These are phyloP conservation scores for Lutjanus erythropterus DNA, from an alignment of 2,113 vertebrate species.

Conservation along the genomic window DNA sequence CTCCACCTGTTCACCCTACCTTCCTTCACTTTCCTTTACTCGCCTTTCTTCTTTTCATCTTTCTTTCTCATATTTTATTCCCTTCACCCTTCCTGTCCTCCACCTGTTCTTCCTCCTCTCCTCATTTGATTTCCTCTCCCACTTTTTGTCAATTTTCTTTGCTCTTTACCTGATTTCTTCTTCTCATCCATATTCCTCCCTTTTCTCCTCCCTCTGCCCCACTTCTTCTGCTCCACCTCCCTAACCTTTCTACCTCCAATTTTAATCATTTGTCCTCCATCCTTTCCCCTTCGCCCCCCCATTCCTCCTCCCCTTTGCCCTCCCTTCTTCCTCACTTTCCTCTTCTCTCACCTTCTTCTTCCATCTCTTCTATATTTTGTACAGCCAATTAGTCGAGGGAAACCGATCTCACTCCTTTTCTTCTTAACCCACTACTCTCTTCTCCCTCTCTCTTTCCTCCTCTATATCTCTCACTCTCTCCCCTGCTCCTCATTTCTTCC, in stretches of 20 bases:
- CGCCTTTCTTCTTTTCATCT: too few species aligned
- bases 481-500: conserved; percentile 12
- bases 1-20: background rate
- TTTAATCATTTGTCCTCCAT: too few species aligned
- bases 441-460: too few species aligned
- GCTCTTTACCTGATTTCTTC: background rate
- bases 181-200: background rate
- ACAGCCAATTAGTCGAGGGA: conserved; percentile 33
- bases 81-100: background rate
- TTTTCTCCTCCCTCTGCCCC: background rate
- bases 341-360: background rate
- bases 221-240: background rate
- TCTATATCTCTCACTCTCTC: background rate
- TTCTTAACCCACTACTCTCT: background rate
- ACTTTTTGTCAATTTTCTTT: background rate
- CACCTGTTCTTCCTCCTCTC: background rate
- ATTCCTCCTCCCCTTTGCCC: background rate
- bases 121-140: background rate
- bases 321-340: background rate
- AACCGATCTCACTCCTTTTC: conserved; percentile 1
- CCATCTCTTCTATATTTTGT: background rate
- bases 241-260: background rate
- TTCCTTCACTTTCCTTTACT: background rate
- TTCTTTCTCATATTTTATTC: background rate
- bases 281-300: background rate